phyloP scores from a whole-genome alignment of 2,113 vertebrate species.

The Cyanistes caeruleus region DNA sequence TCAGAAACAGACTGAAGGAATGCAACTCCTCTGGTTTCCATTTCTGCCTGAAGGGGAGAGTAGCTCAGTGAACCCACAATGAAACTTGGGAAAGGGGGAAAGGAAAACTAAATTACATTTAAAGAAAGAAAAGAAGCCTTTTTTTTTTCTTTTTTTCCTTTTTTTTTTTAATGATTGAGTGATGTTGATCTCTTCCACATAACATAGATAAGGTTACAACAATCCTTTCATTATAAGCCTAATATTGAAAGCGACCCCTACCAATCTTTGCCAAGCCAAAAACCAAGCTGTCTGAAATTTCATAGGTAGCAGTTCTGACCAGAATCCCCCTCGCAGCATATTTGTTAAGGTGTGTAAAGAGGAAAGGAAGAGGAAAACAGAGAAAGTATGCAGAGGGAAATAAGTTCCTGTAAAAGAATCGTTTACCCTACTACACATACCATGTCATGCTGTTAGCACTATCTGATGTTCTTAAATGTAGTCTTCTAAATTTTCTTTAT shows the following conservation, averaged over 20 bases:
- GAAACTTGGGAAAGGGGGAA: conserved; percentile 32
- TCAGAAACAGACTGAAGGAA: conserved; percentile 58
- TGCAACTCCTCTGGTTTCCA: conserved; percentile 68
- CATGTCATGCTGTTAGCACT: not conserved
- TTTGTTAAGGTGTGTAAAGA: conserved; percentile 21
- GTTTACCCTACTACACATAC: not conserved
- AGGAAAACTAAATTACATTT: conserved; percentile 32
- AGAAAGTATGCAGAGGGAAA: not conserved
- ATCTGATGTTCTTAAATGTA: not conserved
- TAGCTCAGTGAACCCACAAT: conserved; percentile 57
- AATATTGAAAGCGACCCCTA: not conserved
- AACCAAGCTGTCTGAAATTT: conserved; percentile 53
- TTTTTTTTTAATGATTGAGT: not conserved
- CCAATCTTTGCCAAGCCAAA: conserved; percentile 21
- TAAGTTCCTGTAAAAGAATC: not conserved
- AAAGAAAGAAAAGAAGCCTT: conserved; percentile 36
- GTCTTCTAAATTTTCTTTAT: conserved; percentile 1
- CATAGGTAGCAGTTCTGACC: conserved; percentile 1
- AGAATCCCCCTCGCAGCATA: not conserved
- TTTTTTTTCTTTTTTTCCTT: not conserved
- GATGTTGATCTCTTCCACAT: conserved; percentile 36
- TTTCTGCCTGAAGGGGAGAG: conserved; percentile 60
- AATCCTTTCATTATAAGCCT: conserved; percentile 45
- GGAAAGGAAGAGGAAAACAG: not conserved
- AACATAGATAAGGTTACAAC: conserved; percentile 55